These are phyloP conservation scores for Oreortyx pictus DNA, from an alignment of 2,797 vertebrate genomes.

Conservation along the genomic window DNA sequence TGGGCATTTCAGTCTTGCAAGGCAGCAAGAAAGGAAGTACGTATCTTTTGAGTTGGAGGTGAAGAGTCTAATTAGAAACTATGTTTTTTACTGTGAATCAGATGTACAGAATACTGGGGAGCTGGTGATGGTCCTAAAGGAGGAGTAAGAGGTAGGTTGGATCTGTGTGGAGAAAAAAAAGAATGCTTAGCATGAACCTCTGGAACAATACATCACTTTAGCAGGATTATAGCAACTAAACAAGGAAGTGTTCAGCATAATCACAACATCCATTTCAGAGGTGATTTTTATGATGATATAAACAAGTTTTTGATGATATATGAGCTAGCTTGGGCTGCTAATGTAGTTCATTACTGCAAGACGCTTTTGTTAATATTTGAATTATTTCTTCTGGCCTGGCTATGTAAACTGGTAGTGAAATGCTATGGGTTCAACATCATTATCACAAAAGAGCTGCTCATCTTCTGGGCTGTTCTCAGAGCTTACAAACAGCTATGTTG, in stretches of 20 bases:
- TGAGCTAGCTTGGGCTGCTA: accelerated
- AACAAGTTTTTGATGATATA: not conserved
- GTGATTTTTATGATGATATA: not conserved
- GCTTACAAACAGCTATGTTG: accelerated
- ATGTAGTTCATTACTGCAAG: not conserved
- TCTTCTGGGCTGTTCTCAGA: not conserved
- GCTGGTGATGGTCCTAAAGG: not conserved
- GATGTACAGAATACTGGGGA: not conserved
- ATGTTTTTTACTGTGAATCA: not conserved
- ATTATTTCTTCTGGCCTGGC: not conserved
- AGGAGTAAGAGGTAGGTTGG: not conserved
- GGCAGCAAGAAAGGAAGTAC: not conserved
- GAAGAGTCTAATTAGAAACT: not conserved
- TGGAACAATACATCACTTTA: not conserved
- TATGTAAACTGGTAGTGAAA: not conserved
- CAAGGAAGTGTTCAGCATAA: not conserved
- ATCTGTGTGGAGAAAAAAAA: not conserved
- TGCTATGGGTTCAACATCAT: not conserved
- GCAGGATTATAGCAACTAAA: not conserved
- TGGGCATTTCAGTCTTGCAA: not conserved
- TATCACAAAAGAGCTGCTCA: not conserved
- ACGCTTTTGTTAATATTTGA: not conserved
- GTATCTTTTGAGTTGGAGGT: not conserved
- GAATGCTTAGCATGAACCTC: not conserved
- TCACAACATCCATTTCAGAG: not conserved